A percentile compares a stretch with the other conserved stretches of the same genome.
Evolutionary conservation across 2,113 vertebrate species (phyloP).

Genomic region (Oreochromis tanganicae): DNA sequence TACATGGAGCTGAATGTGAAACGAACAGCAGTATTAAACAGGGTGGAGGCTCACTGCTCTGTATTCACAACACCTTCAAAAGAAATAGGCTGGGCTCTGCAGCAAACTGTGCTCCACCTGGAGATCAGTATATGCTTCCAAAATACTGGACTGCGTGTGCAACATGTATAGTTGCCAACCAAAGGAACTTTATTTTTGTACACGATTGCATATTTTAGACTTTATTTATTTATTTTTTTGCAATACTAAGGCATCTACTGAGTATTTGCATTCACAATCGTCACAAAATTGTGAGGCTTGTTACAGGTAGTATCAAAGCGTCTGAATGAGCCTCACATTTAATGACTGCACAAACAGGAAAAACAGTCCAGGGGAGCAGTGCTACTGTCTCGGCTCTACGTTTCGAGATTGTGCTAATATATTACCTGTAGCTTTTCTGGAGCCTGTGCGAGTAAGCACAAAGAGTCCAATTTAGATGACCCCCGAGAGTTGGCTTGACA

Average conservation of each 20-base stretch:
- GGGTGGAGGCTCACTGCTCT: conserved; percentile 13
- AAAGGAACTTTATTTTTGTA: background rate
- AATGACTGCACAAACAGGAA: background rate
- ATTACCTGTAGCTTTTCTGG: background rate
- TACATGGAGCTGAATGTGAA: background rate
- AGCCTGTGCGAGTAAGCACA: background rate
- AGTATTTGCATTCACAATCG: background rate
- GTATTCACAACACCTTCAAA: background rate
- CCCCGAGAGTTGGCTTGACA: background rate
- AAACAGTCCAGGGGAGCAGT: background rate
- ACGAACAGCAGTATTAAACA: background rate
- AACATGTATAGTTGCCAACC: rapidly evolving
- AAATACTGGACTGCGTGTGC: background rate
- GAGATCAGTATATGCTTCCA: background rate
- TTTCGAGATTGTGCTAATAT: background rate
- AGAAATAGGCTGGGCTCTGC: conserved; percentile 11
- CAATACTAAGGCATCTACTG: background rate
- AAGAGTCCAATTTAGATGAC: background rate
- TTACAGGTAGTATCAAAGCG: background rate
- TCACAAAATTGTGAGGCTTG: background rate
- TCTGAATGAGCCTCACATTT: background rate
- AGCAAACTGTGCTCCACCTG: background rate
- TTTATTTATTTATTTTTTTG: too few relatives aligned
- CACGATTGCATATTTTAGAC: background rate
- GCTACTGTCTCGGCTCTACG: rapidly evolving